These are phyloP conservation scores for Muntiacus reevesi DNA, from an alignment of 2,113 vertebrate genomes.

Conservation along the genomic window DNA sequence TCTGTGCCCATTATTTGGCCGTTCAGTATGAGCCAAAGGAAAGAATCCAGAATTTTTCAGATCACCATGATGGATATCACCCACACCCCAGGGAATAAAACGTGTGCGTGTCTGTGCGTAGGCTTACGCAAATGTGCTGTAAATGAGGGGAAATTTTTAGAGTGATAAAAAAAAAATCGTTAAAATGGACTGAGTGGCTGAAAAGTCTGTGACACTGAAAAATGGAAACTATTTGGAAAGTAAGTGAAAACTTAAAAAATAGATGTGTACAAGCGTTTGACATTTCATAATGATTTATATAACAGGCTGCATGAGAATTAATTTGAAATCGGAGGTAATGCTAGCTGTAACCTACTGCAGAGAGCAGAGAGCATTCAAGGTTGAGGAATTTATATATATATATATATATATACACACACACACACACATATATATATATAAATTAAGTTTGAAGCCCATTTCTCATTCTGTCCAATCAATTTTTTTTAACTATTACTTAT, in stretches of 20 bases:
- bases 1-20: not conserved
- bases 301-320: conserved; percentile 80
- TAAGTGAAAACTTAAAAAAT: conserved; percentile 79
- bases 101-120: not conserved
- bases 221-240: conserved; percentile 84
- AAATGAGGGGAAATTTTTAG: conserved; percentile 65
- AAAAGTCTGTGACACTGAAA: conserved; percentile 83
- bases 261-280: conserved; percentile 74
- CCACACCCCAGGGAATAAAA: not conserved
- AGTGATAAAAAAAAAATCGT: conserved; percentile 76
- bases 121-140: conserved; percentile 27
- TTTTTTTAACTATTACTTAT: conserved; percentile 76
- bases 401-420: not conserved
- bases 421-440: conserved; percentile 66
- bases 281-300: conserved; percentile 85
- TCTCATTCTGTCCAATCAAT: conserved; percentile 76
- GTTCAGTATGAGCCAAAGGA: not conserved
- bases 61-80: not conserved
- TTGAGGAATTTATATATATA: conserved; percentile 55
- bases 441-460: conserved; percentile 70
- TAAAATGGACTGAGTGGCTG: conserved; percentile 75
- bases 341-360: conserved; percentile 70
- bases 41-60: not conserved
- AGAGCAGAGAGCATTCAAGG: conserved; percentile 68
- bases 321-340: conserved; percentile 81